These are phyloP conservation scores for Flexamia atlantica DNA, from an alignment of 2,888 invertebrate genomes.

Conservation along the genomic window DNA sequence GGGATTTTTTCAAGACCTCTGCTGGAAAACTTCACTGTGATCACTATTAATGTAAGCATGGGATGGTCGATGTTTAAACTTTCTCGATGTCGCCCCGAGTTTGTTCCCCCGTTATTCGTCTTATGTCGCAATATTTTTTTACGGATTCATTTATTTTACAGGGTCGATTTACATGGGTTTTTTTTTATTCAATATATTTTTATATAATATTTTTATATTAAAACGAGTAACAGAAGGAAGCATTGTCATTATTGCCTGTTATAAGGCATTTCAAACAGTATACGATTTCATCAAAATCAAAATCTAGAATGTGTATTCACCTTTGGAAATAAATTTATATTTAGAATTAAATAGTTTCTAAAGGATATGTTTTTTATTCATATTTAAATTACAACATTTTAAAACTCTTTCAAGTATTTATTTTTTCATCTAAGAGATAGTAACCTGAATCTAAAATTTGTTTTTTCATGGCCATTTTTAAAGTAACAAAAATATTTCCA, in stretches of 20 bases:
- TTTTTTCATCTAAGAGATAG: not conserved
- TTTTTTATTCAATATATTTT: conserved; percentile 1
- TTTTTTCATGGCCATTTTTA: too few species aligned
- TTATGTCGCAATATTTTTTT: not conserved
- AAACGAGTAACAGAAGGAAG: not conserved
- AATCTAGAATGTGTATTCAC: not conserved
- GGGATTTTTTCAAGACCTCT: conserved; percentile 48
- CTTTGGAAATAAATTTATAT: not conserved
- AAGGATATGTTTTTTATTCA: too few species aligned
- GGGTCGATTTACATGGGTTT: not conserved
- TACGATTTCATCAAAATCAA: conserved; percentile 21
- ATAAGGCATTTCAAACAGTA: conserved; percentile 12
- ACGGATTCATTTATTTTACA: not conserved
- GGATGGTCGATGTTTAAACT: conserved; percentile 14
- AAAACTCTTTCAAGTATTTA: not conserved
- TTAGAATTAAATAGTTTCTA: too few species aligned
- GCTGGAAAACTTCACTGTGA: conserved; percentile 48
- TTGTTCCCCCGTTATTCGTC: not conserved
- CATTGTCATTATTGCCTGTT: conserved; percentile 41
- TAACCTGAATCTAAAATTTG: too few species aligned
- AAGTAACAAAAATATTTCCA: too few species aligned
- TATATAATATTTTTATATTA: conserved; percentile 33
- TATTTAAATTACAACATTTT: too few species aligned
- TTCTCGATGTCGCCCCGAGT: conserved; percentile 16
- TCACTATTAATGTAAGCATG: not conserved